These are phyloP conservation scores for Oostethus manadensis DNA, from an alignment of 2,113 vertebrate genomes.

Conservation along the genomic window DNA sequence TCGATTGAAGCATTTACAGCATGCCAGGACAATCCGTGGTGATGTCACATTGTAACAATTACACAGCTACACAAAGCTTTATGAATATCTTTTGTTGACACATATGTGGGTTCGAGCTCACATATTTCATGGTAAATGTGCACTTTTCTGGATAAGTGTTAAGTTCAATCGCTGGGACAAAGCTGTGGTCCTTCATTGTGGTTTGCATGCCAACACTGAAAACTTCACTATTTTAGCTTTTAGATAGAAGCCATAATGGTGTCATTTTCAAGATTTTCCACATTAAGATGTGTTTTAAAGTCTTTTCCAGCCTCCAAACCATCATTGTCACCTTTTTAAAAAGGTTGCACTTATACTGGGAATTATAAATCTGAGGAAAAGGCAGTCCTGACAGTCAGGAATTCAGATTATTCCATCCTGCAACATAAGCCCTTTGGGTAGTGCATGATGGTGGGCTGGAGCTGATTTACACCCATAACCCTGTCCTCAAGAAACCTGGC, in stretches of 20 bases:
- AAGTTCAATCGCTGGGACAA: too few relatives aligned
- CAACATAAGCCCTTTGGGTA: slow-evolving; percentile 24
- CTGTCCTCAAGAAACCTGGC: slow-evolving; percentile 31
- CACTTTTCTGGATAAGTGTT: too few relatives aligned
- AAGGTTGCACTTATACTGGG: neutral
- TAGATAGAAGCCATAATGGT: neutral
- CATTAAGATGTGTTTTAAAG: neutral
- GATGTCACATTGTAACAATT: too few relatives aligned
- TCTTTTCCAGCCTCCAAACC: neutral
- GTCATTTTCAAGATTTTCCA: neutral
- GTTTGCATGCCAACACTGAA: too few relatives aligned
- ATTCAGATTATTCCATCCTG: slow-evolving; percentile 6
- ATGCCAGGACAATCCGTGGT: too few relatives aligned
- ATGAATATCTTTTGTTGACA: too few relatives aligned
- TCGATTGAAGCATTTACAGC: too few relatives aligned
- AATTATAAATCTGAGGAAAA: slow-evolving; percentile 19
- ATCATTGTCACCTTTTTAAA: neutral
- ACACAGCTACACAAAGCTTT: too few relatives aligned
- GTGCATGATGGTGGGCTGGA: neutral
- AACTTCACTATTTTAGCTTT: too few relatives aligned
- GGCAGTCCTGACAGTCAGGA: slow-evolving; percentile 13
- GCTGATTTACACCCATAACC: slow-evolving; percentile 2
- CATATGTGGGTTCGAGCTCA: too few relatives aligned
- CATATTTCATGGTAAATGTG: too few relatives aligned
- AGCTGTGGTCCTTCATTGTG: too few relatives aligned